Evolutionary conservation across 2,888 invertebrate species (phyloP), one percentile per base, ranked within the genome.

Genomic region (Chaetoderma sp.): DNA sequence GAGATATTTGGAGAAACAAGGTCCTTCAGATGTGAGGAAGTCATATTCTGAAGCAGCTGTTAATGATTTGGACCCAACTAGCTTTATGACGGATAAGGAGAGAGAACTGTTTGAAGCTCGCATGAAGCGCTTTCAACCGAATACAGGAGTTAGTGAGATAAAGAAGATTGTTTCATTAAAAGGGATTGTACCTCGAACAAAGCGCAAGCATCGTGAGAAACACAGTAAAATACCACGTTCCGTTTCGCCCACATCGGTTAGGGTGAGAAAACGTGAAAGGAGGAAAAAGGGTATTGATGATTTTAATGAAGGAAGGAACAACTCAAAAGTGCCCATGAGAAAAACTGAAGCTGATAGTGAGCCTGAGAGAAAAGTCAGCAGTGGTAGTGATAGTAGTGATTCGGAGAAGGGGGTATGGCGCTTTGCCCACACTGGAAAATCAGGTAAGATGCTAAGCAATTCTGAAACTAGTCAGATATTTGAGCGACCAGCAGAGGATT

Each of bases 371-470:
- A 18, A 8, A 3, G 8, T 21, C 4, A 30, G 36, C 1, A 74
- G 71, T 71, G 78, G 77, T 56, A 69, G 70, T 52, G 76, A 78
- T 36, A 80, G 78, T 73, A 76, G 75, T 49, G 62, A 68, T 47
- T 59, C 62, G 6, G 72, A 70, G 28, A 67, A 58, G 16, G 56
- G 69, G 49, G 27, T 65, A 0, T 74, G 74, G 74, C 65, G 58
- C 4, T 56, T 56, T 25, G 23, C 10, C 23, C 56, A 49, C 57
- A 74, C 75, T 21, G 74, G 73, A 60, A 52, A 52, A 30, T 52
- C 52, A 13, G 13, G 52, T 2, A 63, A 65, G 45, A 72, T 69
- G 42, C 67, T 67, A 21, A 73, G 74, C 73, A 68, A 72, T 50
- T 67, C 73, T 36, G 73, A 72, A 61, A 75, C 74, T 39, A 56